phyloP scores from a whole-genome alignment of 2,888 invertebrate genomes.

The Hyposoter dolosus region DNA sequence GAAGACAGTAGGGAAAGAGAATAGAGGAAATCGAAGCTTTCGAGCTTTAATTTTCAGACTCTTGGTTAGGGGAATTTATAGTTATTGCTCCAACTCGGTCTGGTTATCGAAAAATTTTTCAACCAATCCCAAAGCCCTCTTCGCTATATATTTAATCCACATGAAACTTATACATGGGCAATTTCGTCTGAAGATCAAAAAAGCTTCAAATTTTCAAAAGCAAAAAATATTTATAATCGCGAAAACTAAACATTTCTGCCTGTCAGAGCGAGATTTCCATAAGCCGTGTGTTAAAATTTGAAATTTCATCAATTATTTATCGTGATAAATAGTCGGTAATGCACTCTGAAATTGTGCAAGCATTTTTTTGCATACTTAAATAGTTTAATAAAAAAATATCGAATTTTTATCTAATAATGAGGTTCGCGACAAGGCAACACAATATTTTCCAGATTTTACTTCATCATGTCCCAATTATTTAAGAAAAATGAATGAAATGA shows the following conservation, averaged over 20 bases:
- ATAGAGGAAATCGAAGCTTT: slow-evolving; percentile 5
- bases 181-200: background rate
- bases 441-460: background rate
- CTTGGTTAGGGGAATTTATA: slow-evolving; percentile 52
- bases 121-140: slow-evolving; percentile 8
- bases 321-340: too few relatives aligned
- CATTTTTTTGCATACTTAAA: too few relatives aligned
- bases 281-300: too few relatives aligned
- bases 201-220: background rate
- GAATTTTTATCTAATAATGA: too few relatives aligned
- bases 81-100: slow-evolving; percentile 36
- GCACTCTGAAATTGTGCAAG: too few relatives aligned
- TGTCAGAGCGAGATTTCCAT: too few relatives aligned
- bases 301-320: too few relatives aligned
- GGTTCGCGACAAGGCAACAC: too few relatives aligned
- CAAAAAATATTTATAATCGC: background rate
- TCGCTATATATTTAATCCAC: background rate
- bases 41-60: slow-evolving; percentile 58
- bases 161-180: background rate
- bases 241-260: too few relatives aligned
- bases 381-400: too few relatives aligned
- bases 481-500: too few relatives aligned
- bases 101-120: slow-evolving; percentile 57
- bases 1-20: background rate
- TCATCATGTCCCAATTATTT: too few relatives aligned